Evolutionary conservation across 2,113 vertebrate genomes (phyloP), one percentile per base, ranked within the genome.

Genomic region (Marcusenius ussheri): DNA sequence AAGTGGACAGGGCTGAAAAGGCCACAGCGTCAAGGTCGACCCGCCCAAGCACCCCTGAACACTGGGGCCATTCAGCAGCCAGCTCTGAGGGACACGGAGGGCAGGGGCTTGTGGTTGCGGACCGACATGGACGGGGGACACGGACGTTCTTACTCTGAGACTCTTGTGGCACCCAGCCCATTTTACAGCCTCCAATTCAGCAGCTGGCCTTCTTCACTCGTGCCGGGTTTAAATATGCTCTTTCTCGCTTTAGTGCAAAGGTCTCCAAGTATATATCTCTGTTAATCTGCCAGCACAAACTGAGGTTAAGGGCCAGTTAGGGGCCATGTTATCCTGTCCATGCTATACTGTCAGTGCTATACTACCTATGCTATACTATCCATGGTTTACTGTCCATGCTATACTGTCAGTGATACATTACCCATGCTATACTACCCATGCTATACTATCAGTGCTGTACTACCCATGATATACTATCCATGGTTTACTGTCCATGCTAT

Each of bases 21-120:
- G 70, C 70, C 35, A 39, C 35, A 19, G 74, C 74, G 6, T 80
- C 35, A 1, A 42, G 17, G 31, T 42, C 2, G 35, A 17, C 74
- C 5, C n/a, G 19, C 91, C 92, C 91, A 92, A 90, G 90, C 90
- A 80, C 90, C 91, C 1, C 3, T 58, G 91, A 93, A 93, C 94
- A 94, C 92, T 93, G 89, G 90, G 89, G 50, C 90, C 92, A 93
- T 94, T 95, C 91, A 95, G 92, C 62, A 31, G n/a, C 3, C 27
- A 13, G 3, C 10, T 31, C 66, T 2, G 66, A 74, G 31, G 70
- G 35, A 77, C 70, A 77, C 70, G 17, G 31, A 39, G 70, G 70
- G 4, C 21, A 9, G 11, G 21, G 4, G 27, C 66, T 35, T 74
- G 66, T 15, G 85, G 53, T 24, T 2, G 62, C 13, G 39, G 87